Conservation (phyloP, 2,113 vertebrate species). For the Oreochromis niloticus region DNA sequence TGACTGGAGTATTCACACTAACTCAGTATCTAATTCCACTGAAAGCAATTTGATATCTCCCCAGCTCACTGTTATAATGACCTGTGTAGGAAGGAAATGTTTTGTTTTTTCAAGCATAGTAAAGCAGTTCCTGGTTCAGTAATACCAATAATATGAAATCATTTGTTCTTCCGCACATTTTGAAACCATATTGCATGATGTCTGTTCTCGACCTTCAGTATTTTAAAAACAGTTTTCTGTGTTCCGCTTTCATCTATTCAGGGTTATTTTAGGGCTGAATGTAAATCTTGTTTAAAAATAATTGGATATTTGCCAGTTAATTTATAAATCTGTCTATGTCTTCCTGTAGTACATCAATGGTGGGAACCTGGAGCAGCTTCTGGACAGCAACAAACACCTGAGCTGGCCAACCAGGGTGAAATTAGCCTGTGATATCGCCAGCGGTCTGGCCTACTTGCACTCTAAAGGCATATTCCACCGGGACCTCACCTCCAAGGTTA, state of each 20-base stretch:
- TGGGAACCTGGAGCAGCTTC: constrained; percentile 94
- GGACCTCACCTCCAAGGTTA: constrained; percentile 97
- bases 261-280: not conserved
- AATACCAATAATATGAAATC: not conserved
- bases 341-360: constrained; percentile 90
- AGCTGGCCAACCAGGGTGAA: constrained; percentile 88
- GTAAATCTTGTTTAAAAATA: not conserved
- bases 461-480: constrained; percentile 96
- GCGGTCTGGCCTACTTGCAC: constrained; percentile 90
- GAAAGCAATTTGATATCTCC: not conserved
- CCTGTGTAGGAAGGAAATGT: not conserved
- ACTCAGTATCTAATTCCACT: not conserved
- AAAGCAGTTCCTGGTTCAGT: not conserved
- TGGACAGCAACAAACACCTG: constrained; percentile 89
- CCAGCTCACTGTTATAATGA: not conserved
- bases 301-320: not conserved
- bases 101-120: not conserved
- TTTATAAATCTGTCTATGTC: not conserved
- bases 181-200: not conserved
- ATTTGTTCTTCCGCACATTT: not conserved
- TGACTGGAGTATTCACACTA: not conserved
- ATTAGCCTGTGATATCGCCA: constrained; percentile 84
- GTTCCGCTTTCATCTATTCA: not conserved
- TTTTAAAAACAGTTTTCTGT: not conserved
- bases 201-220: not conserved